Evolutionary conservation across 2,113 vertebrate genomes (phyloP), one percentile per base, ranked within the genome.

Genomic region (Cryptomyrus ogoouensis): DNA sequence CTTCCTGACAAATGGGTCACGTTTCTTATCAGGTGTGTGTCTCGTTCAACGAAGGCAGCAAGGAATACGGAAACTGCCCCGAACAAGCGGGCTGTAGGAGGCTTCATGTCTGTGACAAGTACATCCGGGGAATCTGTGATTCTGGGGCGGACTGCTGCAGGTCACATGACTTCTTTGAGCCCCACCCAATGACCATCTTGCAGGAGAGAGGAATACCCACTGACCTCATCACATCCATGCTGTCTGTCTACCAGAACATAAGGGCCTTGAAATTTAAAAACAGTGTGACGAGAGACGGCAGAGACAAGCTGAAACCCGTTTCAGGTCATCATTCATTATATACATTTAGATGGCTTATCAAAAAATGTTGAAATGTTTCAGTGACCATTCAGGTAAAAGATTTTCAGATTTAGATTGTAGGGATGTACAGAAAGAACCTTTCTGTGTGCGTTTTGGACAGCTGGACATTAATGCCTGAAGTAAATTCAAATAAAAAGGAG

Each of bases 61-160:
- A 90, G 3, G 56, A 62, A 19, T 91, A 86, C 6, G 93, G 93
- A 5, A 62, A 42, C 50, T 93, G 92, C 87, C 90, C 90, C 3
- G 91, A 92, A 0, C 85, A 91, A 84, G 89, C 90, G 27, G 86
- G 49, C 21, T 93, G 93, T 44, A 24, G 1, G 0, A 90, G 91
- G 17, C 91, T 93, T 5, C 93, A 93, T 47, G 0, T 93, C 66
- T 93, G 93, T n/a, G 89, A 90, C 89, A 87, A 83, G 21, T 93
- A 89, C 89, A 62, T 93, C 80, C 42, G 83, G 47, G 91, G 91
- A 3, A 70, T 80, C 58, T 93, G 93, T 31, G 88, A 44, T 1
- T 46, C 12, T 13, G 70, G 27, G 77, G 35, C 9, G 0, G 80
- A 88, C 15, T 93, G 93, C 35, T n/a, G 2, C 5, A 42, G 90